Evolutionary conservation across 2,888 invertebrate species (phyloP).

Genomic region (Nemapogon koenigi): DNA sequence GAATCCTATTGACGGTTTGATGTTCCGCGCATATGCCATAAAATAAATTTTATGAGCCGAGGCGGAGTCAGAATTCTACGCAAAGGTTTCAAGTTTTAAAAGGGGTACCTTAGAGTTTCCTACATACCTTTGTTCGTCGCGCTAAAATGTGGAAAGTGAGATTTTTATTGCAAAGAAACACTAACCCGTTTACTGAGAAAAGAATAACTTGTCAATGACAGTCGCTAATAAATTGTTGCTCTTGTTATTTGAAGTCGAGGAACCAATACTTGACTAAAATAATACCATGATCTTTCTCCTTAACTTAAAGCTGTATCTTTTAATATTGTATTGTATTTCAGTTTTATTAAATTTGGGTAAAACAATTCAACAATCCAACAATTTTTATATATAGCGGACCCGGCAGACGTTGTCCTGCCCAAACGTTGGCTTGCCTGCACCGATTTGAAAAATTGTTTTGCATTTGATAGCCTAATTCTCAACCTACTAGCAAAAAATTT

Average conservation of each 20-base stretch:
- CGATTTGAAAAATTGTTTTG: no score
- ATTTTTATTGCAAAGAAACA: slow-evolving; percentile 20
- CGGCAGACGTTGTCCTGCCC: no score
- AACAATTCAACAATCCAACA: no score
- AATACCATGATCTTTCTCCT: no score
- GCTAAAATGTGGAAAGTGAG: slow-evolving; percentile 49
- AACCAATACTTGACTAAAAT: no score
- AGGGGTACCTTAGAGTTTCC: slow-evolving; percentile 26
- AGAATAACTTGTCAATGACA: slow-evolving; percentile 7
- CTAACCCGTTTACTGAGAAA: slow-evolving; percentile 1
- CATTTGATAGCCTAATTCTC: no score
- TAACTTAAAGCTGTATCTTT: no score
- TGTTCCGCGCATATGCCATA: slow-evolving; percentile 47
- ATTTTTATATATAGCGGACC: no score
- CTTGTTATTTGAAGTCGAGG: neutral
- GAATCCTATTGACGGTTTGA: slow-evolving; percentile 47
- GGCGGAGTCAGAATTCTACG: slow-evolving; percentile 36
- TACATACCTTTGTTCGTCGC: slow-evolving; percentile 44
- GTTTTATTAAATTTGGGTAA: no score
- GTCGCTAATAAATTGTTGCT: slow-evolving; percentile 4
- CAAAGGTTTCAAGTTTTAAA: slow-evolving; percentile 44
- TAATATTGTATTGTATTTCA: no score
- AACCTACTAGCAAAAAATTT: no score
- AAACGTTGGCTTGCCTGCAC: no score
- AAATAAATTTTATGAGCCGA: slow-evolving; percentile 57